Percentiles rank a stretch among this genome's conserved stretches.
phyloP scores from a whole-genome alignment of 2,113 vertebrate species.

The Telmatochromis brachygnathus region DNA sequence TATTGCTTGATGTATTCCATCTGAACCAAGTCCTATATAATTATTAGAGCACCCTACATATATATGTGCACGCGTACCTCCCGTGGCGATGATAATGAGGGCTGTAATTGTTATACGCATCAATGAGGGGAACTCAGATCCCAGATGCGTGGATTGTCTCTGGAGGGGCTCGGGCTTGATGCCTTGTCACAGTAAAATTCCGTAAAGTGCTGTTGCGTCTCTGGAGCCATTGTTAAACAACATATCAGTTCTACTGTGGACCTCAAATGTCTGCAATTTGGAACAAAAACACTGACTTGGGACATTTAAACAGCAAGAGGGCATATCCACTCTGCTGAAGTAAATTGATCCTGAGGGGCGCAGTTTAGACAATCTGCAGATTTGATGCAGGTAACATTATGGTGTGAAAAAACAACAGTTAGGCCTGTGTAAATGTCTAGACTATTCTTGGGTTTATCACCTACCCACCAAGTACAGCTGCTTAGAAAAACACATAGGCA shows the following conservation, averaged over 20 bases:
- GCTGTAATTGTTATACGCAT: slow-evolving; percentile 46
- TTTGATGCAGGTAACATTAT: slow-evolving; percentile 71
- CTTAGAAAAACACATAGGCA: neutral
- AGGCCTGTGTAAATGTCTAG: slow-evolving; percentile 66
- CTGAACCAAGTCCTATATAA: slow-evolving; percentile 24
- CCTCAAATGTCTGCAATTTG: slow-evolving; percentile 7
- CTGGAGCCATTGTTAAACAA: slow-evolving; percentile 36
- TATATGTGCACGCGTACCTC: slow-evolving; percentile 28
- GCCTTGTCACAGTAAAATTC: slow-evolving; percentile 58
- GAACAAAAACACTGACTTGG: slow-evolving; percentile 14
- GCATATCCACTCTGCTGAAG: neutral
- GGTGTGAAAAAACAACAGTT: slow-evolving; percentile 72
- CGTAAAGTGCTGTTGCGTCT: slow-evolving; percentile 39
- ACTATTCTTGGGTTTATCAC: slow-evolving; percentile 62
- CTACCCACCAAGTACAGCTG: slow-evolving; percentile 50
- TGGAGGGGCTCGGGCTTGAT: slow-evolving; percentile 35
- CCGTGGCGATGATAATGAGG: slow-evolving; percentile 48
- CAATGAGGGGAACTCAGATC: slow-evolving; percentile 40
- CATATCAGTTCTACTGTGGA: slow-evolving; percentile 8
- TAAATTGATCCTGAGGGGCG: slow-evolving; percentile 26
- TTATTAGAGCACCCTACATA: slow-evolving; percentile 30
- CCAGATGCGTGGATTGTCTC: slow-evolving; percentile 39
- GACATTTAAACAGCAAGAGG: neutral
- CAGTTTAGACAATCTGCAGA: slow-evolving; percentile 50
- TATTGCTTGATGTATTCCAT: slow-evolving; percentile 26